Evolutionary conservation across 2,888 invertebrate genomes (phyloP).

Genomic region (Plebejus argus): DNA sequence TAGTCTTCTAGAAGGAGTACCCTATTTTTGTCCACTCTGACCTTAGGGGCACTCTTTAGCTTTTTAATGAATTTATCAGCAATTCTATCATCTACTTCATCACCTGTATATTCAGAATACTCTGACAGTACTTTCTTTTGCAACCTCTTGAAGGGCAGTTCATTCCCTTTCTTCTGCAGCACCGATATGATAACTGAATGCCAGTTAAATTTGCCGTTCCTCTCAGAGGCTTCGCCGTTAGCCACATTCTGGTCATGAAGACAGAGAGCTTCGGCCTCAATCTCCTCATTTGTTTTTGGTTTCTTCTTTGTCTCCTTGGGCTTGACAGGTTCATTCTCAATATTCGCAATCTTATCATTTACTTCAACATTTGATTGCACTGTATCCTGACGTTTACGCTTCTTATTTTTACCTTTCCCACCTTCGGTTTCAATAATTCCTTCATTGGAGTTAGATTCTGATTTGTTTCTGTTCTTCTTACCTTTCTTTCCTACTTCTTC

Average conservation of each 20-base stretch:
- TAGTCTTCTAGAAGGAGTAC: slow-evolving; percentile 61
- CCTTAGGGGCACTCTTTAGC: slow-evolving; percentile 83
- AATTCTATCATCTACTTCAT: slow-evolving; percentile 82
- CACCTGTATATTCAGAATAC: slow-evolving; percentile 77
- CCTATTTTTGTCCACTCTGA: slow-evolving; percentile 83
- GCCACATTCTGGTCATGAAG: slow-evolving; percentile 75
- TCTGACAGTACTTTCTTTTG: slow-evolving; percentile 87
- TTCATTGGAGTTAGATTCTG: slow-evolving; percentile 53
- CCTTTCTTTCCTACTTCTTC: slow-evolving; percentile 59
- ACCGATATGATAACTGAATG: slow-evolving; percentile 73
- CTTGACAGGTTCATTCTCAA: slow-evolving; percentile 48
- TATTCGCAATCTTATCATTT: slow-evolving; percentile 47
- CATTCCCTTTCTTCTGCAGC: slow-evolving; percentile 79
- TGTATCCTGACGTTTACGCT: slow-evolving; percentile 69
- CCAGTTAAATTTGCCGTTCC: slow-evolving; percentile 73
- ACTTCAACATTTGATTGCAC: slow-evolving; percentile 53
- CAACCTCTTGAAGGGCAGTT: slow-evolving; percentile 86
- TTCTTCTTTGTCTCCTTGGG: slow-evolving; percentile 65
- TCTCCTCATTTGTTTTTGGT: slow-evolving; percentile 55
- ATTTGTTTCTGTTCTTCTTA: slow-evolving; percentile 70
- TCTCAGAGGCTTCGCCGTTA: slow-evolving; percentile 58
- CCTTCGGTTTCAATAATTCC: slow-evolving; percentile 49
- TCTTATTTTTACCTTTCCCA: slow-evolving; percentile 62
- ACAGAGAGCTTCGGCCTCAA: slow-evolving; percentile 59
- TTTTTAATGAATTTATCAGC: slow-evolving; percentile 87